These are phyloP conservation scores for Odontophorus gujanensis DNA, from an alignment of 2,113 vertebrate species.

Conservation along the genomic window DNA sequence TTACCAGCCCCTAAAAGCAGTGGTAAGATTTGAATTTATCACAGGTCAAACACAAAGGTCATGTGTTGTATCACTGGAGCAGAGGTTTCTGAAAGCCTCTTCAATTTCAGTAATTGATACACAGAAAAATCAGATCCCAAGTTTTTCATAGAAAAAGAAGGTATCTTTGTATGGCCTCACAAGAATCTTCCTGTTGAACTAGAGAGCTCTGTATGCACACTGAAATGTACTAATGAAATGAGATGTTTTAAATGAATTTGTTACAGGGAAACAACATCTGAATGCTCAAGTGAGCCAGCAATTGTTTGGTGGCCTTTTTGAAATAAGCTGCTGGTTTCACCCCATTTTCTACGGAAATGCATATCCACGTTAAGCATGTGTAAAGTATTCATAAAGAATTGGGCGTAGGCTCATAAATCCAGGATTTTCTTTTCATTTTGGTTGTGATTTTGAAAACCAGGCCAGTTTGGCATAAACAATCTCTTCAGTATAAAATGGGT, in stretches of 20 bases:
- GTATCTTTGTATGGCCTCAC: neutral
- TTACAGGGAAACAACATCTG: neutral
- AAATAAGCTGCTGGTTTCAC: neutral
- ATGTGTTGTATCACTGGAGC: neutral
- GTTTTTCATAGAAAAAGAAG: neutral
- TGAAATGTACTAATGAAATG: neutral
- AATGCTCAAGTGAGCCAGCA: neutral
- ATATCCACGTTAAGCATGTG: neutral
- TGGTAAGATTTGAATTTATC: neutral
- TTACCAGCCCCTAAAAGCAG: neutral
- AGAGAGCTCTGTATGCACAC: neutral
- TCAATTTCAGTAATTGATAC: neutral
- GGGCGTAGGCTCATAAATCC: neutral
- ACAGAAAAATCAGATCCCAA: neutral
- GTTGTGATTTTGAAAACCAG: neutral
- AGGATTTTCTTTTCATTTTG: neutral
- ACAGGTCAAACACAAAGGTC: neutral
- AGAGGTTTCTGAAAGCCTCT: neutral
- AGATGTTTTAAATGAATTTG: neutral
- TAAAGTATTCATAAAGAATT: neutral
- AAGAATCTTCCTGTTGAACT: neutral
- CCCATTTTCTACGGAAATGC: neutral
- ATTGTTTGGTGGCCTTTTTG: neutral
- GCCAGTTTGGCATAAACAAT: conserved; percentile 13
- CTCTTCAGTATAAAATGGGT: neutral